Conservation (phyloP, 2,113 vertebrate genomes). For the Enhydra lutris region DNA sequence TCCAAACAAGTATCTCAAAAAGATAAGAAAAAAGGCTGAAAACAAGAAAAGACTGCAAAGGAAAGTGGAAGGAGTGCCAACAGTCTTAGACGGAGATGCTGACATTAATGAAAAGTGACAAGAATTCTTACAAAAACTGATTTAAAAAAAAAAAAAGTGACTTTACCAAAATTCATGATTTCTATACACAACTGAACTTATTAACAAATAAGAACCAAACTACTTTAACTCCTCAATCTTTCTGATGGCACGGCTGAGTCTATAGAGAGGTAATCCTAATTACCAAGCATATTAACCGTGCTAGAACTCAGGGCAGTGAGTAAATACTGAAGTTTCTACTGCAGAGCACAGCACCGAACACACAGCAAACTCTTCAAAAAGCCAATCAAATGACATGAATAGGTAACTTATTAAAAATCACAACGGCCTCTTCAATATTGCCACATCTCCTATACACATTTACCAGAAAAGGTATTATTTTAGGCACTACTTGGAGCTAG, state of each 20-base stretch:
- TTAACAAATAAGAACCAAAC: not conserved
- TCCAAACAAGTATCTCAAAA: not conserved
- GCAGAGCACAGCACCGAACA: not conserved
- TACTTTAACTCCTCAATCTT: not conserved
- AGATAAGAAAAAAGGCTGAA: not conserved
- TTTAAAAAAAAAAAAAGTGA: not conserved
- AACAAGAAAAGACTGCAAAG: not conserved
- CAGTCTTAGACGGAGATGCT: not conserved
- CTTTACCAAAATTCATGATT: not conserved
- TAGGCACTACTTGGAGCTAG: not conserved
- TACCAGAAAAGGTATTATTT: constrained; percentile 14
- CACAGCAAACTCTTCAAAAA: not conserved
- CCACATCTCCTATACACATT: not conserved
- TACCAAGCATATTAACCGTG: not conserved
- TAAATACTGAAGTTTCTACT: not conserved
- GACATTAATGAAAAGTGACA: not conserved
- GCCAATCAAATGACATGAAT: not conserved
- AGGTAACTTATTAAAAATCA: not conserved
- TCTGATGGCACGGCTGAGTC: not conserved
- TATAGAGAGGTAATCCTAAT: not conserved
- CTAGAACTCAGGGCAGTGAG: not conserved
- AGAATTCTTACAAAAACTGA: not conserved
- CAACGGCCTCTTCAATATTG: not conserved
- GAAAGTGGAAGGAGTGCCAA: not conserved
- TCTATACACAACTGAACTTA: not conserved